Base-by-base conservation (phyloP, 2,888 invertebrate species). In the Scaptomyza polygonia region DNA sequence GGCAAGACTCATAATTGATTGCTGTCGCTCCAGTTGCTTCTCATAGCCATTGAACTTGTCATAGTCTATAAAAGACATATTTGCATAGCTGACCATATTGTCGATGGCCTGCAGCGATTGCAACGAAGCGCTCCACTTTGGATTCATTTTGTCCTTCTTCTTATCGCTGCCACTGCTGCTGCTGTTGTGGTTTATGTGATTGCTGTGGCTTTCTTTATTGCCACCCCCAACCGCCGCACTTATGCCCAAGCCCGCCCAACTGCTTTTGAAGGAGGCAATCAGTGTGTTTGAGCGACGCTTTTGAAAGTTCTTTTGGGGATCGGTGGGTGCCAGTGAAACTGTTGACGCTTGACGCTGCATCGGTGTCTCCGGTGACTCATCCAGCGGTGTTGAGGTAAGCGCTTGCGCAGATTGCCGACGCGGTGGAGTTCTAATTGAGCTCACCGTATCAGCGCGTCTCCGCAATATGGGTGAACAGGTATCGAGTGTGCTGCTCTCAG, bases 1-100 rank as follows among this genome's bases (percentile, higher is more conserved):
- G 63, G 86, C 89, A 12, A 91, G 70, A 54, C 91, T 91, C 61
- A 88, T 71, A 12, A 88, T 69, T 11, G 90, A 91, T 12, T 91
- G 71, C 58, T 88, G 89, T 4, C 88, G 88, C 52, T 91, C 91
- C 48, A 92, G 67, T 42, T 90, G 89, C 61, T 90, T 89, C 72
- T 92, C 92, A 54, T 93, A 93, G 58, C 91, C 91, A 71, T 93
- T 93, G 61, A 93, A 91, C 59, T 92, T 92, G 75, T 93, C 93
- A 70, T 93, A 93, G 82, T 93, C 92, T 44, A 93, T 92, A 81
- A 93, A 93, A 79, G 93, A 93, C 86, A 93, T 91, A 75, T 93
- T 93, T 66, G 93, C 92, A 83, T 93, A 93, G 87, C 93, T 93
- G 68, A 93, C 93, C 91, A 92, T 92, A 42, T 92, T 92, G 77